Evolutionary conservation across 2,113 vertebrate species (phyloP), one percentile per base, ranked within the genome.

Genomic region (Hemichromis elongatus): DNA sequence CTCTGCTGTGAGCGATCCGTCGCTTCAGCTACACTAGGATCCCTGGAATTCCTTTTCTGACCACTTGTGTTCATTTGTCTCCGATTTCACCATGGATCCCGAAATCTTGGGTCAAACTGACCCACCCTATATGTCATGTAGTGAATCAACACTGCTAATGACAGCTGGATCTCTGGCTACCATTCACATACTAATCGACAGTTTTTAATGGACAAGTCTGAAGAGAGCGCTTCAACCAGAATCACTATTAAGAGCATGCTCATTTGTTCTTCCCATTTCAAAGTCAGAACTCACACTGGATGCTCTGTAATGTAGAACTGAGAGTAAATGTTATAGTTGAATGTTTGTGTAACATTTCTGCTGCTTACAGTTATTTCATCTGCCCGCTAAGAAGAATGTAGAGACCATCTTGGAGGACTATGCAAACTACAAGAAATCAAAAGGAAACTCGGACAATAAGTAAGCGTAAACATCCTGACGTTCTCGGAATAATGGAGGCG

Each of bases 391-490:
- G 96, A 99, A 99, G 95, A 99, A 97, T 5, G 96, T 99, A 78
- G 98, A 99, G 90, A 95, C 96, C 12, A 96, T 99, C 89, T 91
- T 99, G 83, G 98, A 99, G 92, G 98, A 99, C 94, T 99, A 99
- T 94, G 97, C 98, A 89, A 99, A 96, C 93, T 99, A 99, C 63
- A 99, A 99, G 95, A 99, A 99, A 79, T 99, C 98, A 2, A 96
- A 98, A 93, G 98, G 98, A 93, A 99, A 98, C 93, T 99, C 97
- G 1, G 98, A 99, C 92, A 99, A 99, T 93, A 99, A 99, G 98
- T 99, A 96, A 96, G 92, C 37, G 85, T 14, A 33, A 40, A 11
- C 5, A 18, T 12, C 11, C 3, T 24, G 10, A 7, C 3, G 28
- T 40, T 53, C 2, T 53, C 50, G 30, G 37, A 37, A 52, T 77